phyloP scores from a whole-genome alignment of 2,113 vertebrate genomes.

The Poecile atricapillus region DNA sequence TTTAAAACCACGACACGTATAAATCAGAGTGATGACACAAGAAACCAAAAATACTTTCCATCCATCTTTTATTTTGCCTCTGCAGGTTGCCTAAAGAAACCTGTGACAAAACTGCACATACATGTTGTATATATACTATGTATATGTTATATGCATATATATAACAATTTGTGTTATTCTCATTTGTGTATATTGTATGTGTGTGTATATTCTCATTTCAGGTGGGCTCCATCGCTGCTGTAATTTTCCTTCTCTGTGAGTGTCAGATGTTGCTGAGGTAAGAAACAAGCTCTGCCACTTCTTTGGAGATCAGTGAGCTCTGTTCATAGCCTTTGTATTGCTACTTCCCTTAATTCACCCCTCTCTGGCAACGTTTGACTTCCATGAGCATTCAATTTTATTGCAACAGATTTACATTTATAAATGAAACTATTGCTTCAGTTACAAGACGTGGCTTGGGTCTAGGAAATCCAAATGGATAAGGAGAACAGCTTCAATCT shows the following conservation, averaged over 20 bases:
- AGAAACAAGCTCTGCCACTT: neutral
- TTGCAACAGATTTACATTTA: neutral
- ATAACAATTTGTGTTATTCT: neutral
- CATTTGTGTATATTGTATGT: no score
- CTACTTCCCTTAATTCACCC: neutral
- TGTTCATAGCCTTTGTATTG: neutral
- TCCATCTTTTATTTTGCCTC: neutral
- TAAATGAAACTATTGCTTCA: neutral
- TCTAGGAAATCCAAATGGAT: neutral
- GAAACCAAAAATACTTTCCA: neutral
- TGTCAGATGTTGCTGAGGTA: neutral
- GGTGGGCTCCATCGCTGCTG: neutral
- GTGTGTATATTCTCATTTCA: neutral
- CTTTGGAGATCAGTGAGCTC: neutral
- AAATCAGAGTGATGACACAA: neutral
- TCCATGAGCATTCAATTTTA: neutral
- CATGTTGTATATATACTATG: no score
- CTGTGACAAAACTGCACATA: neutral
- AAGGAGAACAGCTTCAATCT: neutral
- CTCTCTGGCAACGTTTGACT: neutral
- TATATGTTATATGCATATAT: no score
- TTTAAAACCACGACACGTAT: no score
- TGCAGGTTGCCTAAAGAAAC: neutral
- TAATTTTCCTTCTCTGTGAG: neutral
- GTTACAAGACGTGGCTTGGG: neutral